Base-by-base conservation (phyloP, 2,113 vertebrate species). In the Uria aalge region DNA sequence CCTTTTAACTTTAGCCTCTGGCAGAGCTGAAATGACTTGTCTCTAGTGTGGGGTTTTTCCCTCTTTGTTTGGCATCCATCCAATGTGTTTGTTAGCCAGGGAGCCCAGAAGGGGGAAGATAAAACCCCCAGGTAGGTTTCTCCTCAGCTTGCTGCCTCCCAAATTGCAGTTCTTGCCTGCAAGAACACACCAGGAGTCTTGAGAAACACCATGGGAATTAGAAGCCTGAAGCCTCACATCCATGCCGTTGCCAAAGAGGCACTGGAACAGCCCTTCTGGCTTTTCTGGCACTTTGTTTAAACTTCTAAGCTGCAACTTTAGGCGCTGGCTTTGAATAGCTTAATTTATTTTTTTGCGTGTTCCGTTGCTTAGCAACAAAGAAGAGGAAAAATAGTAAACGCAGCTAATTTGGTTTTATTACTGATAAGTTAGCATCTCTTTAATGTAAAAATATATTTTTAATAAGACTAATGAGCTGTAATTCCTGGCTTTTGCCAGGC, bases 341-440 rank as follows among this genome's bases (percentile, higher is more conserved):
- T 93, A 45, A 96, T 97, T 96, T 96, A 88, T 97, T 97, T 98
- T 95, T 97, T 91, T 91, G 75, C 41, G 73, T 96, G 64, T 86
- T 96, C 47, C 0, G 97, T 98, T 95, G 95, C 98, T 96, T 96
- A 72, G 98, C 67, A 96, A 98, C 98, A 50, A 11, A 59, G 62
- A 67, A 75, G 97, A 86, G 74, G 55, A 40, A 92, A 87, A 95
- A 40, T 48, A 97, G 94, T 96, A 91, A 81, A 90, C 27, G 59
- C 92, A 62, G 96, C 96, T 97, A 81, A 53, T 93, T 95, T 82
- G 69, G 90, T 73, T 95, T 90, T 83, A 66, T 96, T 97, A 80
- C 84, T 94, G 92, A 91, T 95, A 83, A 81, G 82, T 93, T 92
- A 85, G 73, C 88, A 32, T 96, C 80, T 92, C 92, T 87, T 93